Conservation (phyloP, 2,888 invertebrate genomes). For the Sicus ferrugineus region DNA sequence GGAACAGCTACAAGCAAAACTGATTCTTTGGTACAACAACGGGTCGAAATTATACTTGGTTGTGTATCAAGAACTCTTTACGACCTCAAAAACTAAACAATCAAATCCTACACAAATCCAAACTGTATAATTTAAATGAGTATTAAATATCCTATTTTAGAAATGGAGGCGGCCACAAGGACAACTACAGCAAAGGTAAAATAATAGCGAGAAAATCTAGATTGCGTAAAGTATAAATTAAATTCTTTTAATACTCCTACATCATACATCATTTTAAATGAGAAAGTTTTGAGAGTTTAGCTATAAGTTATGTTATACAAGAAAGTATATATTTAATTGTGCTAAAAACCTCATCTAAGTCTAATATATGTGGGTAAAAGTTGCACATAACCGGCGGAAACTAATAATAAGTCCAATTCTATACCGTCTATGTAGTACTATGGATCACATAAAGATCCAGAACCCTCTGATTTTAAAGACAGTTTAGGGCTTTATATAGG, state of each 20-base stretch:
- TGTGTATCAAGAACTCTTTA: constrained; percentile 42
- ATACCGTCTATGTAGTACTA: no score
- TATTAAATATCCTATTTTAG: constrained; percentile 67
- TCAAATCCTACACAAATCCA: constrained; percentile 33
- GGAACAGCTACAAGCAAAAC: not conserved
- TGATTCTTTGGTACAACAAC: constrained; percentile 23
- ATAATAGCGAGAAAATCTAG: constrained; percentile 56
- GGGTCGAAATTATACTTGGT: constrained; percentile 47
- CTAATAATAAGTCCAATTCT: no score
- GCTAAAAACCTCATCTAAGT: no score
- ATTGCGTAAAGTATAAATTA: constrained; percentile 61
- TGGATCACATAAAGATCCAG: no score
- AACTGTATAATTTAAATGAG: constrained; percentile 59
- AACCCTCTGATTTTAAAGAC: no score
- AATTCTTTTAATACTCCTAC: constrained; percentile 43
- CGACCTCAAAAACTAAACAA: constrained; percentile 26
- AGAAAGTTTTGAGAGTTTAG: no score
- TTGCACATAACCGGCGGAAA: no score
- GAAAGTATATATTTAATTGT: no score
- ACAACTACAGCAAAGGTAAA: constrained; percentile 98
- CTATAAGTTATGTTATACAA: no score
- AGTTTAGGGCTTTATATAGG: no score
- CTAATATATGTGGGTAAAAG: no score
- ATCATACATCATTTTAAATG: no score
- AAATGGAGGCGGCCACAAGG: constrained; percentile 92